phyloP scores from a whole-genome alignment of 2,797 vertebrate species.

The Pangasius macronema region DNA sequence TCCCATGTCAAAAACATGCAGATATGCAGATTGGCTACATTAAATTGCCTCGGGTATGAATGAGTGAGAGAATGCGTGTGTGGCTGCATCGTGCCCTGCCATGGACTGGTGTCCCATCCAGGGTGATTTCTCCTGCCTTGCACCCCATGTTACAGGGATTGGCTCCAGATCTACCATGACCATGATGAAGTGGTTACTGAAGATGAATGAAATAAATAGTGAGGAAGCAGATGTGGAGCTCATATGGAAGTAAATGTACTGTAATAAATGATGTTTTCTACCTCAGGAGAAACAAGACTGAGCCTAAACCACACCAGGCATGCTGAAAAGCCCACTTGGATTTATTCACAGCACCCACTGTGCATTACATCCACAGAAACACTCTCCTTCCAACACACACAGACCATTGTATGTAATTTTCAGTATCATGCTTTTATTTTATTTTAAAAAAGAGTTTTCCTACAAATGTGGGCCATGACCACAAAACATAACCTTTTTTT shows the following conservation, averaged over 20 bases:
- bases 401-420: background rate
- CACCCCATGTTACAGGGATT: background rate
- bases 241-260: constrained; percentile 67
- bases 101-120: background rate
- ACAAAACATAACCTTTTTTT: constrained; percentile 30
- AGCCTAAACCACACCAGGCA: background rate
- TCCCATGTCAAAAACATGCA: background rate
- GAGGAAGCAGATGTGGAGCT: constrained; percentile 63
- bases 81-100: background rate
- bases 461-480: constrained; percentile 40
- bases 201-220: constrained; percentile 1
- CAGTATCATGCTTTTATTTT: constrained; percentile 45
- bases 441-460: constrained; percentile 24
- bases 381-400: background rate
- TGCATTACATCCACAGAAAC: background rate
- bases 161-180: background rate
- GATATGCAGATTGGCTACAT: background rate
- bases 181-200: background rate
- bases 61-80: background rate
- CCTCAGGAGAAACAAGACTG: background rate
- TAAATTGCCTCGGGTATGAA: background rate
- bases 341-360: background rate
- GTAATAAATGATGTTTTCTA: constrained; percentile 64
- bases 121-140: background rate
- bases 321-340: background rate